These are phyloP conservation scores for Rhagium mordax DNA, from an alignment of 2,888 invertebrate species.

Conservation along the genomic window DNA sequence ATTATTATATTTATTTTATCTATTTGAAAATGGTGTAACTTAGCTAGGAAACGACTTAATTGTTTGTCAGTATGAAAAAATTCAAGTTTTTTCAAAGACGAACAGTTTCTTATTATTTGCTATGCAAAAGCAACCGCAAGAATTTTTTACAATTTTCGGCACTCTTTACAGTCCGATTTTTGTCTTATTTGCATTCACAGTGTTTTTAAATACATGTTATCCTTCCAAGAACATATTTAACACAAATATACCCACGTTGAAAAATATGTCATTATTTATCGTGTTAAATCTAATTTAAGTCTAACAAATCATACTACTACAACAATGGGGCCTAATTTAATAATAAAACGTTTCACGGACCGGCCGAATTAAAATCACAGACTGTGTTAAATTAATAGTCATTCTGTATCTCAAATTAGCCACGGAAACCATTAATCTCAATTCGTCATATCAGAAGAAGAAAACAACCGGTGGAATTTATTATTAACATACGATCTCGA, in stretches of 20 bases:
- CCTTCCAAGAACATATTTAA: slow-evolving; percentile 11
- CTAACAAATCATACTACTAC: slow-evolving; percentile 25
- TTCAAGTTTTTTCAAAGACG: no score
- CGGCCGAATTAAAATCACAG: slow-evolving; percentile 30
- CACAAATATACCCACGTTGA: slow-evolving; percentile 9
- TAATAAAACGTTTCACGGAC: slow-evolving; percentile 29
- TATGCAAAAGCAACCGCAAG: not conserved
- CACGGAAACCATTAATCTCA: slow-evolving; percentile 34
- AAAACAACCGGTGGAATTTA: slow-evolving; percentile 29
- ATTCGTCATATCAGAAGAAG: slow-evolving; percentile 33
- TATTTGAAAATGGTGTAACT: no score
- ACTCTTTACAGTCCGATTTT: not conserved
- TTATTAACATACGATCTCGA: slow-evolving; percentile 25
- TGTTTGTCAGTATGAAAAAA: no score
- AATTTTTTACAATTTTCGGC: not conserved
- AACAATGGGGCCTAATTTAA: slow-evolving; percentile 34
- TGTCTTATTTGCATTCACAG: not conserved
- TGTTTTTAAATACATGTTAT: not conserved
- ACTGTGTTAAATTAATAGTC: slow-evolving; percentile 12
- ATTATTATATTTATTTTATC: no score
- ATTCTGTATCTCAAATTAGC: slow-evolving; percentile 26
- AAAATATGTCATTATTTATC: slow-evolving; percentile 23
- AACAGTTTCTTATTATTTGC: no score
- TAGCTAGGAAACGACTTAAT: no score
- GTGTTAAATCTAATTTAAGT: slow-evolving; percentile 27